A percentile compares a stretch with the other conserved stretches of the same genome.
Evolutionary conservation across 2,888 invertebrate species (phyloP).

Genomic region (Machimus rusticus): DNA sequence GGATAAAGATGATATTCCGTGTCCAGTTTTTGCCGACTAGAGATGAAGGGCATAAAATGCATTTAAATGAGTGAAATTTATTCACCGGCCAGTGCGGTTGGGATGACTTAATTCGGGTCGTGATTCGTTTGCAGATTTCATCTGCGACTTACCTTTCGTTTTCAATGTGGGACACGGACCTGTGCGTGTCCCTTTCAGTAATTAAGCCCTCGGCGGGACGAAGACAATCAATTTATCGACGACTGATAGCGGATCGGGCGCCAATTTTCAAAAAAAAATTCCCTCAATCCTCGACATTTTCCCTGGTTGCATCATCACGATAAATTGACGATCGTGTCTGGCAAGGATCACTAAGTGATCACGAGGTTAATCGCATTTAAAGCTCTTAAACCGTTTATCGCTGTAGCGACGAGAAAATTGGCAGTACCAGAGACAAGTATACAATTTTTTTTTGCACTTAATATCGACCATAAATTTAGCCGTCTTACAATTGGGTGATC

Average conservation of each 20-base stretch:
- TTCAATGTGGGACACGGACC: neutral
- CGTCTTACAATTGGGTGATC: neutral
- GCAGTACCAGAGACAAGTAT: neutral
- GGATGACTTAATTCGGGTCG: neutral
- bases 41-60: neutral
- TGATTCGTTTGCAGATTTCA: neutral
- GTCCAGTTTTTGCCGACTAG: neutral
- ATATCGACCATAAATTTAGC: conserved; percentile 9
- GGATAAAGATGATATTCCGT: conserved; percentile 7
- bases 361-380: conserved; percentile 7
- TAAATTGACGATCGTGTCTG: conserved; percentile 21
- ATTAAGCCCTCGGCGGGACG: neutral
- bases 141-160: neutral
- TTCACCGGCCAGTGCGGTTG: neutral
- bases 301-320: neutral
- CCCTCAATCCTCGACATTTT: neutral
- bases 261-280: neutral
- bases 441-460: neutral
- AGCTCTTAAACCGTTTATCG: neutral
- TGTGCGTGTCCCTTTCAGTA: neutral
- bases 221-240: neutral
- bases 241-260: neutral
- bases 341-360: conserved; percentile 5
- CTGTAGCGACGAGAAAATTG: conserved; percentile 1
- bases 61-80: neutral